Evolutionary conservation across 2,113 vertebrate species (phyloP).

Genomic region (Oreotrochilus melanogaster): DNA sequence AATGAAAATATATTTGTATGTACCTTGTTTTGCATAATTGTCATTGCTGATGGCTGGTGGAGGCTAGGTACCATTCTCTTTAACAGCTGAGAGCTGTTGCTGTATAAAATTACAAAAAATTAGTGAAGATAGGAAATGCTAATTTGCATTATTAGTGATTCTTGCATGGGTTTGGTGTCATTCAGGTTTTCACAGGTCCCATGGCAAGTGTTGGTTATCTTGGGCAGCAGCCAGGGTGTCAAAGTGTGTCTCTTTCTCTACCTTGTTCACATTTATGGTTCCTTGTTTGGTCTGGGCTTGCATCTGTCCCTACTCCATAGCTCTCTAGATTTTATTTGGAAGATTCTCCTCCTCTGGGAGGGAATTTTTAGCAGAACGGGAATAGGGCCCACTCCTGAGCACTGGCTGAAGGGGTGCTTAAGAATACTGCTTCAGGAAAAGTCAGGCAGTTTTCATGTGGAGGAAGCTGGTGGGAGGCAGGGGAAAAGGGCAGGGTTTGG

Average conservation of each 20-base stretch:
- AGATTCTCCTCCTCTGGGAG: neutral
- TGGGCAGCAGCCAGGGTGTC: neutral
- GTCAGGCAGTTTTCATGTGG: neutral
- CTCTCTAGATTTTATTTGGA: neutral
- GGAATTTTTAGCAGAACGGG: neutral
- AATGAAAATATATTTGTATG: constrained; percentile 48
- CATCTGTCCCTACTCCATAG: neutral
- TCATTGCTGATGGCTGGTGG: neutral
- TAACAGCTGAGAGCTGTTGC: neutral
- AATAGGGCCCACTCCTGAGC: neutral
- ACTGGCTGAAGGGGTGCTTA: neutral
- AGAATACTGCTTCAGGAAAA: neutral
- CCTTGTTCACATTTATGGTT: neutral
- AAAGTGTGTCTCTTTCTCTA: neutral
- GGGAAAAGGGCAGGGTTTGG: neutral
- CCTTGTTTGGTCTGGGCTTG: neutral
- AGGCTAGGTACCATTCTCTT: neutral
- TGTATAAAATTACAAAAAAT: neutral
- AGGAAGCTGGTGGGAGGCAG: neutral
- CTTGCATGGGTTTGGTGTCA: neutral
- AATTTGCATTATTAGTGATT: neutral
- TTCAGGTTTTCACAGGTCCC: neutral
- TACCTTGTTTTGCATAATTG: constrained; percentile 50
- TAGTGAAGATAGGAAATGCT: neutral
- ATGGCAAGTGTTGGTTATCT: neutral